Base-by-base conservation (phyloP, 2,113 vertebrate genomes). In the Sialia sialis region DNA sequence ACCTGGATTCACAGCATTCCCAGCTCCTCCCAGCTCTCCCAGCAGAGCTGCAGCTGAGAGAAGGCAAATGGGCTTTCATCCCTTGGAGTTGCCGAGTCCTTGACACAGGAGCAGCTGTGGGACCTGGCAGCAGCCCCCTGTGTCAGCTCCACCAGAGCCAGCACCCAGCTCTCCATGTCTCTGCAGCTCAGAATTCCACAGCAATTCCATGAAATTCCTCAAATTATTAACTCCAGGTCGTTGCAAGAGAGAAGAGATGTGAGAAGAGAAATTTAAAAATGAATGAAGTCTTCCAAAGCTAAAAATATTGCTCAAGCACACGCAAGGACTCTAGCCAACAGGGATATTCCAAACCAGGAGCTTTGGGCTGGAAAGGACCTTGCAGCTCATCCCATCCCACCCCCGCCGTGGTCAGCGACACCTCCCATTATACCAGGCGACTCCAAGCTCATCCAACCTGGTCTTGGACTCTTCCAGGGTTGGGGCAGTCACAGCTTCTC, bases 401-500 rank as follows among this genome's bases (percentile, higher is more conserved):
- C 1, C 52, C 5, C 67, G 38, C n/a, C 62, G 18, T 14, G 38
- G 38, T 3, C 23, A 74, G 68, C 38, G 13, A 26, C 54, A 60
- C 21, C 25, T 89, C 2, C 39, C 70, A 18, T 34, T 3, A 1
- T 0, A 16, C 54, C 78, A 60, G 16, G 16, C 0, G 2, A 1
- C 46, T 68, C 46, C 59, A 66, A 73, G 8, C 27, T n/a, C 38
- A 0, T 44, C 38, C 78, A 76, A 0, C 17, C 54, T 27, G 46
- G 39, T 1, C 39, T 41, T 26, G 62, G 54, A 8, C 78, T 68
- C 54, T 69, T 4, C 17, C 48, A 76, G 55, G 26, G 30, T 1
- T 32, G 62, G 21, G 9, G 20, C 29, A 75, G 54, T 4, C 78
- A 41, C 48, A 68, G 30, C 62, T 62, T 1, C 48, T 27, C 70